Evolutionary conservation across 1,140 invertebrate species (phyloP), one percentile per base, ranked within the genome.

Genomic region (Galleria mellonella): DNA sequence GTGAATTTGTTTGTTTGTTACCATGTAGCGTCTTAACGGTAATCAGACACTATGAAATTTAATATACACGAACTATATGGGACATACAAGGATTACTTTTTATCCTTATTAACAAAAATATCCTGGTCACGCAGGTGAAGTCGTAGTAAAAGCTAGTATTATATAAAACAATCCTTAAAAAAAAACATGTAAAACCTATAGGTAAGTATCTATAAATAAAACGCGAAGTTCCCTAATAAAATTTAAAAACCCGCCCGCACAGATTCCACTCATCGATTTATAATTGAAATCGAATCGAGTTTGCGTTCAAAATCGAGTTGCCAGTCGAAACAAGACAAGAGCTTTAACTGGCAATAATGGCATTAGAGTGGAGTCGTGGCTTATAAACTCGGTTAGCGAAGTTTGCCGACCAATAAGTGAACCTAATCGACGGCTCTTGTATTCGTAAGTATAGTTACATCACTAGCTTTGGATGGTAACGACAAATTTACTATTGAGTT

Each of bases 381-480:
- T 58, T 48, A 51, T 14, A 59, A 77, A 81, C 60, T 66, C 17
- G 32, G 51, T 77, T 74, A 75, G 47, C 27, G 45, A 66, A 81
- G 70, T 81, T 81, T 69, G 52, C 47, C 41, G 55, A 64, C 62
- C 62, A 65, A 72, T 72, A 66, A 72, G 59, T 66, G 66, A 62
- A 61, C 33, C 52, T 72, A 58, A 72, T 72, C 64, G 59, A 51
- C 54, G 59, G 55, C 51, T 45, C 55, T 44, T 12, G 44, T 45
- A 46, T 62, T 54, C 52, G 17, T 23, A 23, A 23, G 17, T 23
- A 44, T 32, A 48, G 57, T 61, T 43, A 48, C 33, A 36, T 23
- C 17, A 23, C 6, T 23, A 2, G 17, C 2, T 3, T 23, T 6
- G 17, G 6, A 23, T 3, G 2, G 17, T 3, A 23, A 23, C 17